These are phyloP conservation scores for Zaprionus vittiger DNA, from an alignment of 1,140 invertebrate species.

Conservation along the genomic window DNA sequence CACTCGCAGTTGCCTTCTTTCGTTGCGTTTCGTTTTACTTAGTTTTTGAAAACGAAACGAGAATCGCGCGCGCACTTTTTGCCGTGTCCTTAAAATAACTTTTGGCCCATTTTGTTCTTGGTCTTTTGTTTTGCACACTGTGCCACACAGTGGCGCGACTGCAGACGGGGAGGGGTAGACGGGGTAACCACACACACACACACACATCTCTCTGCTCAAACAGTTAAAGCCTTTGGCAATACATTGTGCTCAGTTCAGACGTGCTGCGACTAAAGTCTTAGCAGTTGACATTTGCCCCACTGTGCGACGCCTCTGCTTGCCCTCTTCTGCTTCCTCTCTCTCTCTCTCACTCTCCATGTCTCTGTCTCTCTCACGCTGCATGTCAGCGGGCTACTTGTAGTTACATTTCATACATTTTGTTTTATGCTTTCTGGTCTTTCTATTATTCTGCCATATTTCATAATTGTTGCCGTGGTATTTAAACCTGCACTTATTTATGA, in stretches of 20 bases:
- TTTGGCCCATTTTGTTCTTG: constrained; percentile 72
- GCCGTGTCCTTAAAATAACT: constrained; percentile 76
- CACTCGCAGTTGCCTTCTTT: constrained; percentile 44
- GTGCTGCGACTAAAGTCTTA: constrained; percentile 22
- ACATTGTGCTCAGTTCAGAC: constrained; percentile 5
- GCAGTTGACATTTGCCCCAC: constrained; percentile 39
- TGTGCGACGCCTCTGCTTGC: constrained; percentile 11
- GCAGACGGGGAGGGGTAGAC: not conserved
- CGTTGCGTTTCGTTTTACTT: constrained; percentile 34
- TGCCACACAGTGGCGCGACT: constrained; percentile 33
- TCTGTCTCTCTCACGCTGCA: constrained; percentile 10
- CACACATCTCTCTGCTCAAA: not conserved
- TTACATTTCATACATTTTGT: constrained; percentile 63
- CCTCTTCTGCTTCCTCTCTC: no score
- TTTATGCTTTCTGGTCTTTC: constrained; percentile 65
- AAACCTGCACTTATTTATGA: constrained; percentile 82
- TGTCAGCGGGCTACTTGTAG: constrained; percentile 56
- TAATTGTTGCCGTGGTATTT: constrained; percentile 81
- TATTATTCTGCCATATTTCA: constrained; percentile 82
- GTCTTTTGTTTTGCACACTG: constrained; percentile 53
- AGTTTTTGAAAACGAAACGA: constrained; percentile 36
- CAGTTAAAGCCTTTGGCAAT: constrained; percentile 38
- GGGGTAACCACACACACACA: not conserved
- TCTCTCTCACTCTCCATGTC: not conserved
- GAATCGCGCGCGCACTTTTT: constrained; percentile 53